Conservation (phyloP, 2,113 vertebrate species). For the Pelusios castaneus region DNA sequence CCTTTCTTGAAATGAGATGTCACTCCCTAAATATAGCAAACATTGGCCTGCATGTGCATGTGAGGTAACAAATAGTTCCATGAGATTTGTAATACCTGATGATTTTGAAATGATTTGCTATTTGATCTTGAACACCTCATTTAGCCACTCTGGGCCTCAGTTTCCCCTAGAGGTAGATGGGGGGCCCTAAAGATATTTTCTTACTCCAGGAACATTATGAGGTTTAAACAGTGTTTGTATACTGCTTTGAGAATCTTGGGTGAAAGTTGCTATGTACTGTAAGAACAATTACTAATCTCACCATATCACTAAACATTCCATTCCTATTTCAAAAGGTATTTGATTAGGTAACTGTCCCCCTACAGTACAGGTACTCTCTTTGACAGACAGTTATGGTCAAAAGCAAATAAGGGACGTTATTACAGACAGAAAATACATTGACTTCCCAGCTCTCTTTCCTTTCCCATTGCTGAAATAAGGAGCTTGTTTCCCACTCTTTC, state of each 20-base stretch:
- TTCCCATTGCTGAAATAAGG: too few relatives aligned
- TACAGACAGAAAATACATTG: background rate
- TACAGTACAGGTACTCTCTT: background rate
- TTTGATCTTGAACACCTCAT: background rate
- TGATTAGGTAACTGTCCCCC: background rate
- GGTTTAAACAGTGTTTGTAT: background rate
- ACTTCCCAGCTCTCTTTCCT: too few relatives aligned
- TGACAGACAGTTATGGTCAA: background rate
- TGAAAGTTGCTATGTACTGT: background rate
- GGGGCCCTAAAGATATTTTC: too few relatives aligned
- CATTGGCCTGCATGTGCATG: background rate
- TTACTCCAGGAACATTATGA: background rate
- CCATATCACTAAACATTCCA: background rate
- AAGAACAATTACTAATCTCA: background rate
- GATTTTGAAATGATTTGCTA: background rate
- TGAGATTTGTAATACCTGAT: background rate
- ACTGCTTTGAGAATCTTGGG: background rate
- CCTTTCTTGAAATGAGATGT: rapidly evolving
- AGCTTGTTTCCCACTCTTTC: too few relatives aligned
- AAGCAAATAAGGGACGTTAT: background rate
- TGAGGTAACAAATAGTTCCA: background rate
- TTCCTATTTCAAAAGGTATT: background rate
- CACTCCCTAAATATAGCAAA: background rate
- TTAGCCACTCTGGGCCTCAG: background rate
- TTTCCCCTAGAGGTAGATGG: background rate